Evolutionary conservation across 2,888 invertebrate species (phyloP).

Genomic region (Spialia ferax): DNA sequence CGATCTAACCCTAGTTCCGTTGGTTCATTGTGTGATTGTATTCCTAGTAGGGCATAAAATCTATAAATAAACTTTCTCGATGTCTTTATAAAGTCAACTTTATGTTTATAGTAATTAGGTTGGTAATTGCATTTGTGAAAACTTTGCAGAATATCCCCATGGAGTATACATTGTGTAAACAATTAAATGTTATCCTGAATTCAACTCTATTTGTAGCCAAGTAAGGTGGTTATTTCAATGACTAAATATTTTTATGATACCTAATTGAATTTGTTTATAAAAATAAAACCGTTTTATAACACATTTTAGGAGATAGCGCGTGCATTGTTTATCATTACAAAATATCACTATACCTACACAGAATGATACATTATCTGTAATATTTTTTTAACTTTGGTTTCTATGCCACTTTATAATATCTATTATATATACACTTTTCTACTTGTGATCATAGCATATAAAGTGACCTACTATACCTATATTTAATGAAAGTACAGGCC

Average conservation of each 20-base stretch:
- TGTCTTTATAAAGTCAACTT: slow-evolving; percentile 10
- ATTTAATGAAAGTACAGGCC: too few relatives aligned
- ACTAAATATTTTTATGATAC: neutral
- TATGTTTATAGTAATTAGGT: slow-evolving; percentile 10
- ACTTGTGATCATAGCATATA: too few relatives aligned
- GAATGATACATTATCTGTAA: slow-evolving; percentile 2
- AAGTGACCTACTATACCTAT: too few relatives aligned
- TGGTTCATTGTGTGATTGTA: slow-evolving; percentile 37
- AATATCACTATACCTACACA: neutral
- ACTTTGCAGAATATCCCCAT: slow-evolving; percentile 10
- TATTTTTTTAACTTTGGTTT: slow-evolving; percentile 9
- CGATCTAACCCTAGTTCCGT: slow-evolving; percentile 37
- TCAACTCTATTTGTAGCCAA: neutral
- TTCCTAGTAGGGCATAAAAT: slow-evolving; percentile 34
- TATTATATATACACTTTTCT: too few relatives aligned
- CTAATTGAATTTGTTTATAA: slow-evolving; percentile 17
- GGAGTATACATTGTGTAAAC: slow-evolving; percentile 27
- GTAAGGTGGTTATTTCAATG: slow-evolving; percentile 8
- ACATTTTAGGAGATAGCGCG: slow-evolving; percentile 21
- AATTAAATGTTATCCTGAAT: neutral
- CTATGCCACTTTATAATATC: neutral
- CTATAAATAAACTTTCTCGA: slow-evolving; percentile 24
- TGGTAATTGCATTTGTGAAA: slow-evolving; percentile 1
- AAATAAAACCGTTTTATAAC: too few relatives aligned
- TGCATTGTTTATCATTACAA: slow-evolving; percentile 16